These are phyloP conservation scores for Ascaphus truei DNA, from an alignment of 2,113 vertebrate species.

Conservation along the genomic window DNA sequence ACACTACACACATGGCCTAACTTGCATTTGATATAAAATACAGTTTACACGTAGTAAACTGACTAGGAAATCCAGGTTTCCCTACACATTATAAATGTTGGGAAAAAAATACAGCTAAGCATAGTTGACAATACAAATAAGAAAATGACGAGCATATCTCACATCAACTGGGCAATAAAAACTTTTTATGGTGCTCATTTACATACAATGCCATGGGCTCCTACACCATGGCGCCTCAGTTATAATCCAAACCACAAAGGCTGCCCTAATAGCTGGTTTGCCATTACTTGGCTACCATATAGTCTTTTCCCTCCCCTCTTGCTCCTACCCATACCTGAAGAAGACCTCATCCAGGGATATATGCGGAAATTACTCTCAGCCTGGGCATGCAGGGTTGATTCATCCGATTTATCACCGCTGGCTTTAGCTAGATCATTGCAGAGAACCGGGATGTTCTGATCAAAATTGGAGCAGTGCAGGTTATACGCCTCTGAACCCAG, in stretches of 20 bases:
- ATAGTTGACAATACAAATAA: slow-evolving; percentile 55
- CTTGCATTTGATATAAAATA: too few species aligned
- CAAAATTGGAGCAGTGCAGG: slow-evolving; percentile 78
- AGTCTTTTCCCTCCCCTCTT: slow-evolving; percentile 39
- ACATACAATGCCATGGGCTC: slow-evolving; percentile 82
- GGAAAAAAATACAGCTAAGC: too few species aligned
- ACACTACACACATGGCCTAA: too few species aligned
- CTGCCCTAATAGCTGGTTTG: slow-evolving; percentile 58
- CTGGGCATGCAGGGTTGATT: slow-evolving; percentile 71
- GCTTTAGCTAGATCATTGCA: slow-evolving; percentile 77
- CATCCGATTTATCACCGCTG: slow-evolving; percentile 79
- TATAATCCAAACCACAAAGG: slow-evolving; percentile 83
- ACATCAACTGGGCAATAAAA: slow-evolving; percentile 86
- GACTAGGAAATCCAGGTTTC: too few species aligned
- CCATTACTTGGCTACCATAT: slow-evolving; percentile 44
- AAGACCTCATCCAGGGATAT: slow-evolving; percentile 88
- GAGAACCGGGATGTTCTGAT: slow-evolving; percentile 81
- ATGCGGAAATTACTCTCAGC: slow-evolving; percentile 82
- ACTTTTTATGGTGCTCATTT: slow-evolving; percentile 88
- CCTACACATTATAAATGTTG: too few species aligned
- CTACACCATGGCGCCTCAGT: slow-evolving; percentile 69
- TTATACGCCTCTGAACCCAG: slow-evolving; percentile 76
- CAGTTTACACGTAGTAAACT: too few species aligned
- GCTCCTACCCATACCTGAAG: slow-evolving; percentile 81
- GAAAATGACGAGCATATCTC: slow-evolving; percentile 75